phyloP scores from a whole-genome alignment of 2,797 vertebrate genomes.

The Chloroceryle amazona region DNA sequence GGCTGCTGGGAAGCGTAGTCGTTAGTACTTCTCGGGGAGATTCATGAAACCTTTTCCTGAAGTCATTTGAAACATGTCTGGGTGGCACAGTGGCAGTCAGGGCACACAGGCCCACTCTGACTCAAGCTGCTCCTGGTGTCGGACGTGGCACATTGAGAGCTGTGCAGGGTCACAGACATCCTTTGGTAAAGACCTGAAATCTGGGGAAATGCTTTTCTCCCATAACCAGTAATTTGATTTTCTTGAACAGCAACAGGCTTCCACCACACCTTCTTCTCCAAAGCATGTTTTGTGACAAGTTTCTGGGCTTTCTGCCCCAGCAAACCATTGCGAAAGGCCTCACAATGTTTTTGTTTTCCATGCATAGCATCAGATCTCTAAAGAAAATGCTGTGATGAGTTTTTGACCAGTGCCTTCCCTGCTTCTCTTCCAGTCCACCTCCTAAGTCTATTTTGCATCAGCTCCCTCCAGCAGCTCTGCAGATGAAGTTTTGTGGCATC shows the following conservation, averaged over 20 bases:
- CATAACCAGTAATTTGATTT: not conserved
- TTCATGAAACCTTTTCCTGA: not conserved
- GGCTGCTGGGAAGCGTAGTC: not conserved
- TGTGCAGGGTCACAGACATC: fast-evolving
- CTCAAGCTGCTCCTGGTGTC: not conserved
- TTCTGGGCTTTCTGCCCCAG: not conserved
- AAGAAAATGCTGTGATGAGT: not conserved
- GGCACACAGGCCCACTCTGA: not conserved
- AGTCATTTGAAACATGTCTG: not conserved
- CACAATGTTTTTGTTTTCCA: not conserved
- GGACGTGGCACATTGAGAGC: not conserved
- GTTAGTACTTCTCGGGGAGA: not conserved
- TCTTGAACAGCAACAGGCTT: not conserved
- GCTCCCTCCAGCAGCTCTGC: not conserved
- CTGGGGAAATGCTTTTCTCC: not conserved
- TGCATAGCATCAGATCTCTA: not conserved
- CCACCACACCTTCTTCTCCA: not conserved
- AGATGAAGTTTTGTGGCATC: not conserved
- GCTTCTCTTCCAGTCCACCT: not conserved
- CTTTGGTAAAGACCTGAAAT: not conserved
- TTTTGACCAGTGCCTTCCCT: not conserved
- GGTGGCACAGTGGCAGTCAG: not conserved
- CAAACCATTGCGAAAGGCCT: not conserved
- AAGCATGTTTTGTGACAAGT: not conserved
- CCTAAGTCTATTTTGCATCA: not conserved